These are phyloP conservation scores for Helicoverpa zea DNA, from an alignment of 1,140 invertebrate species.

Conservation along the genomic window DNA sequence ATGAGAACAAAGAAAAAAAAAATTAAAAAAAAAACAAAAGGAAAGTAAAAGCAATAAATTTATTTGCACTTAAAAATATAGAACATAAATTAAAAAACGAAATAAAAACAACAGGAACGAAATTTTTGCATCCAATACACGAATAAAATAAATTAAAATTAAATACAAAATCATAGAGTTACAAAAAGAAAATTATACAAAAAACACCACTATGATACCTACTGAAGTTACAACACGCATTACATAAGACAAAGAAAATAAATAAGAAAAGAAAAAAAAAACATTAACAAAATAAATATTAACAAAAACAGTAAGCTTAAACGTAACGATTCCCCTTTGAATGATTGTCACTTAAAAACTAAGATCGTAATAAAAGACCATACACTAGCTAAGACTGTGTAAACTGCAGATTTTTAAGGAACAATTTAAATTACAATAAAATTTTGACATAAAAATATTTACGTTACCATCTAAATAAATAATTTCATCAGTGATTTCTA, in stretches of 20 bases:
- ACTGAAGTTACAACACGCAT: slow-evolving; percentile 77
- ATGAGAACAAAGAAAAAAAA: slow-evolving; percentile 24
- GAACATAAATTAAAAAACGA: slow-evolving; percentile 82
- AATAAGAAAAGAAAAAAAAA: slow-evolving; percentile 66
- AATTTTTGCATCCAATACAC: slow-evolving; percentile 69
- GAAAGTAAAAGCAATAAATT: slow-evolving; percentile 85
- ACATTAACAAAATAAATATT: slow-evolving; percentile 81
- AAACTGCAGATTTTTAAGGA: slow-evolving; percentile 52
- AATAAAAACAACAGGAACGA: slow-evolving; percentile 85
- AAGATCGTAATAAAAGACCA: slow-evolving; percentile 47
- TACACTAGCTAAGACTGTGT: slow-evolving; percentile 11
- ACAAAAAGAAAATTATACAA: slow-evolving; percentile 66
- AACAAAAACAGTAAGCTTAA: slow-evolving; percentile 83
- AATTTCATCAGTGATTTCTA: slow-evolving; percentile 11
- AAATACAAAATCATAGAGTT: slow-evolving; percentile 56
- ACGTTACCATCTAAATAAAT: slow-evolving; percentile 20
- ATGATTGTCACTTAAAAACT: slow-evolving; percentile 61
- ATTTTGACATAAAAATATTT: slow-evolving; percentile 34
- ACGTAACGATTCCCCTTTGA: slow-evolving; percentile 84
- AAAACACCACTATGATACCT: slow-evolving; percentile 63
- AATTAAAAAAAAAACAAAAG: slow-evolving; percentile 70
- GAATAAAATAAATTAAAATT: slow-evolving; percentile 70
- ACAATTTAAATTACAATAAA: slow-evolving; percentile 40
- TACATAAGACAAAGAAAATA: slow-evolving; percentile 71
- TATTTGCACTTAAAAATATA: slow-evolving; percentile 83